Base-by-base conservation (phyloP, 2,888 invertebrate genomes). In the Campopleginae sp. region DNA sequence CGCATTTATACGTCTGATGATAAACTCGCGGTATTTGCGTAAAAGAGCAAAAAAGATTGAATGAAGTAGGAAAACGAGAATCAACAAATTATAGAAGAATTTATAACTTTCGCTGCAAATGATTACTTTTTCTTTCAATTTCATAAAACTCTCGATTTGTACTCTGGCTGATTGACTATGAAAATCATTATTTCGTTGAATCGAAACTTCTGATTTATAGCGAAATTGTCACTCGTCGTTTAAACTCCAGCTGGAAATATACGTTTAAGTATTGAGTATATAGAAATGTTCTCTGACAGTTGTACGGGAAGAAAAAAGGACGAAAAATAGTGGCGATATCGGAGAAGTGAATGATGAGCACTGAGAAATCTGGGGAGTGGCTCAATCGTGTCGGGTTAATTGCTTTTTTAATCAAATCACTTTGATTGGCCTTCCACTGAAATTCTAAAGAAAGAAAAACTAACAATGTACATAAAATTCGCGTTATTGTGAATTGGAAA, bases 1-100 rank as follows among this genome's bases (percentile, higher is more conserved):
- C 84, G 84, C 86, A 89, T 88, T 89, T 88, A 83, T 90, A 88
- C 88, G 86, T 88, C 86, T 90, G 89, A 88, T 88, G 90, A 89
- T 88, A 87, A 88, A 87, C 87, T 77, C 66, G 88, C 86, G 88
- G 88, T 91, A 89, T 88, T 90, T 91, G 90, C 90, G 89, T 88
- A 89, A 90, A 90, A 90, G 91, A 91, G 91, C 88, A 81, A 63
- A 31, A n/a, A 74, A 3, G 66, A 51, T 23, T 58, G 42, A 46
- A 75, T 12, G 65, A 19, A 68, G 70, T 63, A 70, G 70, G 75
- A 76, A 33, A 75, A 75, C 42, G 65, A 54, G n/a, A 66, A 44
- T 33, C 48, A 46, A 68, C 23, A 51, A 71, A 38, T 44, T 48
- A 44, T 63, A 82, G 42, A 76, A 27, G 33, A 48, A 12, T 70